Conservation (phyloP, 2,888 invertebrate genomes). For the Didymodactylos carnosus region DNA sequence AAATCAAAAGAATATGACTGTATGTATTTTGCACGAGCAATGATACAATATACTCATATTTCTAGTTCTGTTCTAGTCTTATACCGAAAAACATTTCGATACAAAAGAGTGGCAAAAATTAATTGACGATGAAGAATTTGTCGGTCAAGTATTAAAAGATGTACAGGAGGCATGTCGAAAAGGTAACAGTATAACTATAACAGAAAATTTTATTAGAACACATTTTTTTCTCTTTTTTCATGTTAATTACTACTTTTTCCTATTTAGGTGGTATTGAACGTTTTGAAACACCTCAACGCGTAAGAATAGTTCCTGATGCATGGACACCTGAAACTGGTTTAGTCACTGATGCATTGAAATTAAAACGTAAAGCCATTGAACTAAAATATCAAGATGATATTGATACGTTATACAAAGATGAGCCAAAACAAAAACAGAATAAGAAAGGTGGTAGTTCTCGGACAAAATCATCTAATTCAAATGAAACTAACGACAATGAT, state of each 20-base stretch:
- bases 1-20: neutral
- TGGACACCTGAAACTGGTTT: slow-evolving; percentile 95
- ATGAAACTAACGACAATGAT: too few species aligned
- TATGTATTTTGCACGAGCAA: neutral
- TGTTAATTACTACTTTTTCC: slow-evolving; percentile 36
- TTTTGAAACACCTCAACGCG: slow-evolving; percentile 72
- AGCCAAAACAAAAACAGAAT: neutral
- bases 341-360: slow-evolving; percentile 89
- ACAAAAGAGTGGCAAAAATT: neutral
- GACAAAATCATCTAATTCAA: too few species aligned
- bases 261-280: slow-evolving; percentile 45
- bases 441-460: too few species aligned
- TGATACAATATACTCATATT: neutral
- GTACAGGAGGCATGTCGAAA: neutral
- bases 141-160: neutral
- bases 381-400: slow-evolving; percentile 76
- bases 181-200: slow-evolving; percentile 19
- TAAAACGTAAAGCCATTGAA: slow-evolving; percentile 86
- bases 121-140: neutral
- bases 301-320: slow-evolving; percentile 66
- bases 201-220: too few species aligned
- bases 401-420: slow-evolving; percentile 58
- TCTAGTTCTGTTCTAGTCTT: neutral
- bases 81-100: neutral
- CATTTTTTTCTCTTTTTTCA: too few species aligned